Evolutionary conservation across 2,797 vertebrate genomes (phyloP), one percentile per base, ranked within the genome.

Genomic region (Phoebastria nigripes): DNA sequence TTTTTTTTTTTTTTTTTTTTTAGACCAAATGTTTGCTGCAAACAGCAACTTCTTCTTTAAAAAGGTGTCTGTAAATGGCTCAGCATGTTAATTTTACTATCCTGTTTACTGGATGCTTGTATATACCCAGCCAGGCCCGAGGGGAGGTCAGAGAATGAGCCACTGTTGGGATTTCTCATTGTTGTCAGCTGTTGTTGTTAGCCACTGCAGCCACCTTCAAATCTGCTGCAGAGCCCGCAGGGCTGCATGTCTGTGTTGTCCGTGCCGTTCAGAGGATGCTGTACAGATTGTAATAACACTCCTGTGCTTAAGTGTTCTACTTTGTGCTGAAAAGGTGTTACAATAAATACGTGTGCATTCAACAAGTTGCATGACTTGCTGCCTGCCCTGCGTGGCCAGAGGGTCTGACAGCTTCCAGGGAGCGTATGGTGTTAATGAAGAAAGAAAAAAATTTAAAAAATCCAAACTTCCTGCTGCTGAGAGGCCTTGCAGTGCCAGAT

Each of bases 341-440:
- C 59, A 98, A 98, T 98, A 98, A 98, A 98, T 72, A 42, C 69
- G 25, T 54, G 82, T 78, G 91, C 79, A 25, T 88, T 69, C 84
- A 90, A 87, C 71, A 6, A 4, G 6, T 8, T 3, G 83, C 58
- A 8, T 16, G 11, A 4, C 6, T 46, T 54, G 70, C 8, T 42
- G 56, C 69, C 62, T 93, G 71, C 52, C 55, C 1, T 14, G 80
- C 1, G 18, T 6, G 61, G 2, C 33, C 20, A 8, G 18, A 17
- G 51, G 24, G 46, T 14, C 58, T 26, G 19, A n/a, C 16, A 19
- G 61, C 61, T 83, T 22, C 84, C 54, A 21, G 46, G 39, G 52
- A 62, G 24, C 5, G 9, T 2, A 26, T 1, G 12, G 14, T 9
- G 26, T 8, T 55, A 28, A 58, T 12, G 44, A 28, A 82, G 52